These are phyloP conservation scores for Griposia aprilina DNA, from an alignment of 2,888 invertebrate genomes.

Conservation along the genomic window DNA sequence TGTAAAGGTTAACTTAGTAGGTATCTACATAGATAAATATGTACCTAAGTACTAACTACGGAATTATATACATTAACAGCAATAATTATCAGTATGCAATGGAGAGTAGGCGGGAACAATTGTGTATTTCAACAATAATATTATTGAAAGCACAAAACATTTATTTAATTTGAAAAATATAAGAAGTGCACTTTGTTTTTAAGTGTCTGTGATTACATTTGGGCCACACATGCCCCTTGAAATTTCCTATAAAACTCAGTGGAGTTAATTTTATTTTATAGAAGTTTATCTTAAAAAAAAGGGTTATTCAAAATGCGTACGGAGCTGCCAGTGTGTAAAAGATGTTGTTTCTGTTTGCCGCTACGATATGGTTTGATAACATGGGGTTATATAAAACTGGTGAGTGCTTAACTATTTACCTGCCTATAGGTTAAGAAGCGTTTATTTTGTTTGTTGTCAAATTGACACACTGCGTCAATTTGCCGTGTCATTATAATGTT, in stretches of 20 bases:
- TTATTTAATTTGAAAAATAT: background rate
- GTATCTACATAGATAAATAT: background rate
- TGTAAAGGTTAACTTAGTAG: constrained; percentile 23
- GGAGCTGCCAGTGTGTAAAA: constrained; percentile 62
- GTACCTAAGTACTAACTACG: background rate
- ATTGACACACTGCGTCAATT: background rate
- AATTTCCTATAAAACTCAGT: background rate
- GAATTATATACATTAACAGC: background rate
- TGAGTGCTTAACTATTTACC: constrained; percentile 37
- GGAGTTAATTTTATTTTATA: background rate
- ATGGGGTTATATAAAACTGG: constrained; percentile 68
- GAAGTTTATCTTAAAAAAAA: background rate
- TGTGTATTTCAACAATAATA: constrained; percentile 3
- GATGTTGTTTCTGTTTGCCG: constrained; percentile 71
- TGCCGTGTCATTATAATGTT: background rate
- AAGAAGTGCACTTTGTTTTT: background rate
- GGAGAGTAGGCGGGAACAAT: background rate
- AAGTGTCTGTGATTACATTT: background rate
- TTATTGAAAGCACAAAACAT: constrained; percentile 1
- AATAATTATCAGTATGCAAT: constrained; percentile 26
- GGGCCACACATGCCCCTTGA: too few species aligned
- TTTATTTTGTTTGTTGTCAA: background rate
- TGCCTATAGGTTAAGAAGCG: background rate
- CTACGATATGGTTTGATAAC: constrained; percentile 66
- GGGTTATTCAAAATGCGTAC: constrained; percentile 56